Evolutionary conservation across 2,888 invertebrate species (phyloP).

Genomic region (Xestia c-nigrum): DNA sequence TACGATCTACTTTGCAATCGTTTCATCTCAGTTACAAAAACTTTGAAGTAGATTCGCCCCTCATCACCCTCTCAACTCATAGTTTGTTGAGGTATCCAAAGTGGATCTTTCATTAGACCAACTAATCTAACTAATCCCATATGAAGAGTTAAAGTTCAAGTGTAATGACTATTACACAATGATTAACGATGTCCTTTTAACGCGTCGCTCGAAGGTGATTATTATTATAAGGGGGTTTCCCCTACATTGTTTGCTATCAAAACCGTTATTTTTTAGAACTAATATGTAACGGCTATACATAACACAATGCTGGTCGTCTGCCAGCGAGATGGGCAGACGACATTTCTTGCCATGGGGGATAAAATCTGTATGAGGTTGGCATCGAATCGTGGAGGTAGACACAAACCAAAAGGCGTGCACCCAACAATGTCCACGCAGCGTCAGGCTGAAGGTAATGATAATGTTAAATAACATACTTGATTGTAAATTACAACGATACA

Average conservation of each 20-base stretch:
- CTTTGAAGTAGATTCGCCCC: slow-evolving; percentile 41
- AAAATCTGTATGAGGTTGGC: not conserved
- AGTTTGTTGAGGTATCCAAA: slow-evolving; percentile 48
- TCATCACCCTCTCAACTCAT: slow-evolving; percentile 49
- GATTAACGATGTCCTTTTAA: slow-evolving; percentile 37
- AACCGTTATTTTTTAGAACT: not conserved
- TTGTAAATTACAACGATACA: not conserved
- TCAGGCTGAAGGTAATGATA: not conserved
- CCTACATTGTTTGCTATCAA: not conserved
- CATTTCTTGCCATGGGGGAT: not conserved
- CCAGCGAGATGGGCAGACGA: not conserved
- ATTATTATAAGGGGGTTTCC: slow-evolving; percentile 24
- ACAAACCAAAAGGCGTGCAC: not conserved
- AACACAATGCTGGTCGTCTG: not conserved
- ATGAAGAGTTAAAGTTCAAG: slow-evolving; percentile 59
- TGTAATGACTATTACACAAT: slow-evolving; percentile 40
- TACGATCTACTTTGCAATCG: not conserved
- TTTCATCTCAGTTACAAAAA: slow-evolving; percentile 39
- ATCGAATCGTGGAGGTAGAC: not conserved
- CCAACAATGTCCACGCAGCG: not conserved
- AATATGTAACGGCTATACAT: not conserved
- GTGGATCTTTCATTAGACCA: slow-evolving; percentile 54
- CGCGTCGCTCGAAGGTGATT: not conserved
- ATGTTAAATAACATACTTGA: not conserved
- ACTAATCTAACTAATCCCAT: slow-evolving; percentile 53